Conservation (phyloP, 2,113 vertebrate genomes). For the Lagopus muta region DNA sequence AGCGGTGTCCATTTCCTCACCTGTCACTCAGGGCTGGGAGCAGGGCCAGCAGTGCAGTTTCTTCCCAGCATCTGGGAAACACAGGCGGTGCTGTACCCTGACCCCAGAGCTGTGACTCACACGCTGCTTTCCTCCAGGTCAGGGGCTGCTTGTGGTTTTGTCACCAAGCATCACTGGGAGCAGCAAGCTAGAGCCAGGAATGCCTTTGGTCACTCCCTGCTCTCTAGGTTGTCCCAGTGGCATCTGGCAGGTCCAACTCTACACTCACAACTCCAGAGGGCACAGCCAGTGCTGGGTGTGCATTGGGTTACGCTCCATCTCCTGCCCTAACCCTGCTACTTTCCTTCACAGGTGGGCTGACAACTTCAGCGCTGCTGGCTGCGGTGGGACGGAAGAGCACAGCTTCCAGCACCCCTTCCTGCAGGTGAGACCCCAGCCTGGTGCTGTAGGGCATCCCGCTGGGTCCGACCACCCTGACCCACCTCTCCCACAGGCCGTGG, state of each 20-base stretch:
- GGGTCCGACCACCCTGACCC: background rate
- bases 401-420: slow-evolving; percentile 82
- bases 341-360: slow-evolving; percentile 88
- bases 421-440: slow-evolving; percentile 77
- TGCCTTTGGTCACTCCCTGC: background rate
- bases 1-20: background rate
- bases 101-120: background rate
- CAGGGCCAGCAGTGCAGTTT: background rate
- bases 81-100: background rate
- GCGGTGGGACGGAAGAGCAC: slow-evolving; percentile 73
- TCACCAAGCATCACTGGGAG: background rate
- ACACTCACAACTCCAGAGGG: background rate
- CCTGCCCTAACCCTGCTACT: background rate
- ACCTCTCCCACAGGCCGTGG: slow-evolving; percentile 80
- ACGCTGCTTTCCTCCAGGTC: no score
- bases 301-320: accelerated
- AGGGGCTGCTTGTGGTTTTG: background rate
- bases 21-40: background rate
- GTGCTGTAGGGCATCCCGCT: accelerated
- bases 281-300: background rate
- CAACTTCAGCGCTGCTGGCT: slow-evolving; percentile 82
- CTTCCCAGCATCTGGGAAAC: background rate
- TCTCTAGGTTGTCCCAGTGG: background rate
- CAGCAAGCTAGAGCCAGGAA: no score
- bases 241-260: background rate